These are phyloP conservation scores for Cephalopterus ornatus DNA, from an alignment of 2,113 vertebrate genomes.

Conservation along the genomic window DNA sequence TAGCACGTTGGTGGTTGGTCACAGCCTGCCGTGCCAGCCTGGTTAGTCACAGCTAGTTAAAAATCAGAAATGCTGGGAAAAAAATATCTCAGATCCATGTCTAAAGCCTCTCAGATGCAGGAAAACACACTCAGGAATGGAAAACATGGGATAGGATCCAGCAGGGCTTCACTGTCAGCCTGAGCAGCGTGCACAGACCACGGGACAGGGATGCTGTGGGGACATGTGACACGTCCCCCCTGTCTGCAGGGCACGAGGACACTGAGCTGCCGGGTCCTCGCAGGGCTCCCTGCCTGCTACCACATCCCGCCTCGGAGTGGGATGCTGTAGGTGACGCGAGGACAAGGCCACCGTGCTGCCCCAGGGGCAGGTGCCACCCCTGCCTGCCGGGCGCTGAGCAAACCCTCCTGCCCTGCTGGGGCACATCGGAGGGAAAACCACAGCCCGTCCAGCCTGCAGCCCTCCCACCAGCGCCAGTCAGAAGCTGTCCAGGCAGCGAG, in stretches of 20 bases:
- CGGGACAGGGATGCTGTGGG: background rate
- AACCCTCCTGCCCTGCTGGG: background rate
- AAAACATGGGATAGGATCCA: accelerated
- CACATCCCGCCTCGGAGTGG: accelerated
- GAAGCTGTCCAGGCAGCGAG: background rate
- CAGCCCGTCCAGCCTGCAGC: background rate
- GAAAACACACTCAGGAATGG: background rate
- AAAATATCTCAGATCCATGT: background rate
- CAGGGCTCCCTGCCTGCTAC: background rate
- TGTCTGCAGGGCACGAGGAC: accelerated
- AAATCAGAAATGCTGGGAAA: background rate
- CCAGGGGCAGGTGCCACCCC: background rate
- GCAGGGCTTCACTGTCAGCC: background rate
- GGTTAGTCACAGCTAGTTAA: constrained; percentile 33
- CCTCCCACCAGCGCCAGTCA: background rate
- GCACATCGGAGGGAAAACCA: accelerated
- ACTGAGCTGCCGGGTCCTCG: accelerated
- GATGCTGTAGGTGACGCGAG: background rate
- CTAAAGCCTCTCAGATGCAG: background rate
- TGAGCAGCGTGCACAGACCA: accelerated
- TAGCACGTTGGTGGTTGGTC: constrained; percentile 10
- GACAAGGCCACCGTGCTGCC: accelerated
- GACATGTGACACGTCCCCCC: accelerated
- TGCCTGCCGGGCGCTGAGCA: accelerated
- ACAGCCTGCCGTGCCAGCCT: constrained; percentile 1